Percentiles rank a stretch among this genome's conserved stretches.
Conservation (phyloP, 2,797 vertebrate genomes). For the Nothura maculosa region DNA sequence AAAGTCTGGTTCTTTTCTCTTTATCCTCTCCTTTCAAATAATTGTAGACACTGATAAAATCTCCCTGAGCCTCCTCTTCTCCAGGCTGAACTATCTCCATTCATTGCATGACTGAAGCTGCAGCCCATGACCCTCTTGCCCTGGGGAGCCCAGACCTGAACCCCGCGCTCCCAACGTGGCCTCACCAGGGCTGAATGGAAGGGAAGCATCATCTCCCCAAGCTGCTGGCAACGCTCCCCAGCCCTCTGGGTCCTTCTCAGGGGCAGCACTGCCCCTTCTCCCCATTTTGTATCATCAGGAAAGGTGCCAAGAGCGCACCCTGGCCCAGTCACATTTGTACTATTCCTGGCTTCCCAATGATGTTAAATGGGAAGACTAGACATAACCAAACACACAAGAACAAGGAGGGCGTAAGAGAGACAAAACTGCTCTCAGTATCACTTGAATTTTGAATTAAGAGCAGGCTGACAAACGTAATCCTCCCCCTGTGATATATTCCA, state of each 20-base stretch:
- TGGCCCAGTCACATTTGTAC: neutral
- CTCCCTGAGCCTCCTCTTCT: neutral
- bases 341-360: fast-evolving
- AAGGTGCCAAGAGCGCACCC: neutral
- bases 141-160: neutral
- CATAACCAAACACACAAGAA: neutral
- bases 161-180: no score
- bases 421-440: neutral
- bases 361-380: neutral
- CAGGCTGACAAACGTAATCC: neutral
- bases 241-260: neutral
- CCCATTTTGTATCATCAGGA: neutral
- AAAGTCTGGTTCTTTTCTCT: neutral
- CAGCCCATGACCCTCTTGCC: neutral
- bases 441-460: neutral
- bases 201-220: neutral
- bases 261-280: neutral
- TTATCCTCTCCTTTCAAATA: neutral
- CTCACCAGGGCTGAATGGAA: neutral
- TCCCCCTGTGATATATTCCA: neutral
- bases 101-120: neutral
- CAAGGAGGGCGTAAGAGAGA: neutral
- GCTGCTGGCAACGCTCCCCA: neutral
- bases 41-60: neutral
- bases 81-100: neutral